Evolutionary conservation across 2,113 vertebrate species (phyloP).

Genomic region (Pelusios castaneus): DNA sequence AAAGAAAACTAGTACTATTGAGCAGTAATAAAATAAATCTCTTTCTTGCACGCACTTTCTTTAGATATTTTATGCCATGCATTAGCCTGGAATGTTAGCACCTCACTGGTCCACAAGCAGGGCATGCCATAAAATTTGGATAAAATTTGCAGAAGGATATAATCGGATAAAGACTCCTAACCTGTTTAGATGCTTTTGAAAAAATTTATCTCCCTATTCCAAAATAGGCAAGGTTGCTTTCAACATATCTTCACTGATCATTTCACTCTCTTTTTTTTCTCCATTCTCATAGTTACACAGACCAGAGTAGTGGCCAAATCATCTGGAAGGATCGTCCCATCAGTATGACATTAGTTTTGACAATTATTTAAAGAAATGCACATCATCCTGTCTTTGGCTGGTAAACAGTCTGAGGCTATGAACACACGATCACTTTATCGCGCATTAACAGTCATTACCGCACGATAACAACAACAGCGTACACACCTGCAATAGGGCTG

Average conservation of each 20-base stretch:
- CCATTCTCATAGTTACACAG: not conserved
- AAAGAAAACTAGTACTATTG: not conserved
- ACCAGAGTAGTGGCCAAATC: not conserved
- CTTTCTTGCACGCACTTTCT: not conserved
- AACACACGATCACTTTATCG: too few relatives aligned
- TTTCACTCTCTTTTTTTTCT: not conserved
- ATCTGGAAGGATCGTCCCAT: not conserved
- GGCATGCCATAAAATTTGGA: not conserved
- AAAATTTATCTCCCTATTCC: not conserved
- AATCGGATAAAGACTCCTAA: not conserved
- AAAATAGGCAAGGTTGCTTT: not conserved
- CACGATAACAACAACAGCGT: too few relatives aligned
- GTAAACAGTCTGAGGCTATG: not conserved
- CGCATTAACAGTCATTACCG: too few relatives aligned
- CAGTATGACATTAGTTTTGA: not conserved
- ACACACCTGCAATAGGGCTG: too few relatives aligned
- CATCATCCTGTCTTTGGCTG: not conserved
- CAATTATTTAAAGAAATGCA: not conserved
- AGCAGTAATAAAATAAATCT: not conserved
- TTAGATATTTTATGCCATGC: not conserved
- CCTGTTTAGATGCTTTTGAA: not conserved
- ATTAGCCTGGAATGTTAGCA: not conserved
- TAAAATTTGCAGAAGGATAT: not conserved
- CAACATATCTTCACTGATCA: not conserved
- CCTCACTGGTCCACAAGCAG: not conserved